Evolutionary conservation across 2,888 invertebrate genomes (phyloP), one percentile per base, ranked within the genome.

Genomic region (Latrodectus elegans): DNA sequence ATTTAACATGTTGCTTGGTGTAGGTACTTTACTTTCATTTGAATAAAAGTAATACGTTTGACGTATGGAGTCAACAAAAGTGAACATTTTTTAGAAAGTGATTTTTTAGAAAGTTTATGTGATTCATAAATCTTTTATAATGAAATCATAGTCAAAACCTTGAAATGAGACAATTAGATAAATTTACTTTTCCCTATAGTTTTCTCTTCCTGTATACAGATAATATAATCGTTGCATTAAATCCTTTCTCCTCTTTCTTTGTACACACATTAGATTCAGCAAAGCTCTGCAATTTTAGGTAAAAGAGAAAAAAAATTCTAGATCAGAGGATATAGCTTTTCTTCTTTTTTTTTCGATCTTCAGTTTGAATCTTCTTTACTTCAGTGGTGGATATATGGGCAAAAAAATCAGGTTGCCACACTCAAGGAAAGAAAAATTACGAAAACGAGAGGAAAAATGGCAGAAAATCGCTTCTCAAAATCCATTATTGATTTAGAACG

Each of bases 401-500:
- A 15, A n/a, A 60, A n/a, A 60, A 60, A 60, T 60, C 60, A 15
- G 60, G 60, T 60, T 60, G 60, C 60, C 60, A 51, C 70, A 22
- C 68, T 53, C 17, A 55, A 49, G 51, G 65, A 49, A 38, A 49
- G 15, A 55, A n/a, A 78, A 26, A 70, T 22, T 22, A 49, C 52
- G 70, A 71, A 70, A 75, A 74, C 22, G 71, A 75, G 51, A n/a
- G 51, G 53, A 52, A 52, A 53, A 84, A 65, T 64, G 72, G n/a
- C 77, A 84, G 72, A 22, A 84, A 82, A 84, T 84, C 78, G 72
- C 72, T 78, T 77, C 78, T 83, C 38, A 71, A 71, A 84, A 78
- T 84, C 78, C 84, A 77, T 84, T 84, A 84, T 84, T 84, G 84
- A 84, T 84, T 71, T 26, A 51, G 52, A 70, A n/a, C 51, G 75